Conservation (phyloP, 2,113 vertebrate species). For the Pogonocichla stellata region DNA sequence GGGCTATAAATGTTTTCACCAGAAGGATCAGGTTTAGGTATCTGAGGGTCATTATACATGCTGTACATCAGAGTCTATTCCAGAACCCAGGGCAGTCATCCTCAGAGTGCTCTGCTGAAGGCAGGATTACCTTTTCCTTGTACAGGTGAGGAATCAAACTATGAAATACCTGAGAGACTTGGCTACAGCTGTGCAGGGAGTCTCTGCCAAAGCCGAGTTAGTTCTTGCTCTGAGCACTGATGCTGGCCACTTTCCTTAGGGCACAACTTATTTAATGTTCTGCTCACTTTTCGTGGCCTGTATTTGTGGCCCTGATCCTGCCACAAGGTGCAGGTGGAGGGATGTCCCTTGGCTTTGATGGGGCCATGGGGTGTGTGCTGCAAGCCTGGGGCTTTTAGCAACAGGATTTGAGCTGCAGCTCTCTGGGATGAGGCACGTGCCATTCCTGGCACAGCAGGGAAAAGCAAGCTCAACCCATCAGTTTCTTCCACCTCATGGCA, state of each 20-base stretch:
- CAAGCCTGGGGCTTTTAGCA: not conserved
- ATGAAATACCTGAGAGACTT: not conserved
- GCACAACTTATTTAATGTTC: not conserved
- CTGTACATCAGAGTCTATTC: not conserved
- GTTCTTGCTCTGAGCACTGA: not conserved
- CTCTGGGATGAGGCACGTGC: not conserved
- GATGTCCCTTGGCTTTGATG: not conserved
- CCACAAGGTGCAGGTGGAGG: too few relatives aligned
- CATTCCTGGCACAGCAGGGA: not conserved
- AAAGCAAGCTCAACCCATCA: not conserved
- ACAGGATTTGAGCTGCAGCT: not conserved
- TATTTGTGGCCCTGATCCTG: not conserved
- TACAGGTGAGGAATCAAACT: not conserved
- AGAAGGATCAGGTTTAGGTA: not conserved
- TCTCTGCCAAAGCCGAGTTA: not conserved
- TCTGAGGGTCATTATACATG: not conserved
- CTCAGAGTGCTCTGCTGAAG: not conserved
- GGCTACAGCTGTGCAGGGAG: not conserved
- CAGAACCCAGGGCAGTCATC: not conserved
- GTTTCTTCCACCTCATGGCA: conserved; percentile 29
- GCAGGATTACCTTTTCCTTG: not conserved
- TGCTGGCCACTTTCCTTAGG: not conserved
- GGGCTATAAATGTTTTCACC: not conserved
- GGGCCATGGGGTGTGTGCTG: not conserved
- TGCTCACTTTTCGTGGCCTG: not conserved